Evolutionary conservation across 2,888 invertebrate species (phyloP).

Genomic region (Crioceris asparagi): DNA sequence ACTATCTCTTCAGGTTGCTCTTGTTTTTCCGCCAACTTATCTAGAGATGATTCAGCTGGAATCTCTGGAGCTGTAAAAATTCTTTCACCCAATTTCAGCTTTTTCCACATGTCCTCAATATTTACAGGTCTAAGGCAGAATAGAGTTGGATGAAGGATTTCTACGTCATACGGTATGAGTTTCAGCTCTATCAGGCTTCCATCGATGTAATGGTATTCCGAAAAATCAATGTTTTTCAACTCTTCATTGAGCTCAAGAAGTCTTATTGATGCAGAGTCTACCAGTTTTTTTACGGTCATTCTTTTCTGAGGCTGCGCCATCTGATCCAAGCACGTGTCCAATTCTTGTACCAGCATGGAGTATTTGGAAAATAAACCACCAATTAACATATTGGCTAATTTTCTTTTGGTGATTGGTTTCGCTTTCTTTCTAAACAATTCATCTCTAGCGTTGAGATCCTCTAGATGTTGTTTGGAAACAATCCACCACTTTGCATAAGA

Average conservation of each 20-base stretch:
- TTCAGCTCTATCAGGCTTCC: conserved; percentile 58
- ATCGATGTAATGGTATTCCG: conserved; percentile 62
- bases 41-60: conserved; percentile 24
- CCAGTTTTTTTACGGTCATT: conserved; percentile 43
- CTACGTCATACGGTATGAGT: conserved; percentile 55
- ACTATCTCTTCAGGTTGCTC: conserved; percentile 33
- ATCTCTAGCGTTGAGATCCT: conserved; percentile 34
- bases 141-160: conserved; percentile 51
- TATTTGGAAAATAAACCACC: conserved; percentile 45
- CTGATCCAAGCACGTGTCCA: conserved; percentile 52
- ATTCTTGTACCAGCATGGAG: conserved; percentile 43
- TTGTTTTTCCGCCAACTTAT: conserved; percentile 12
- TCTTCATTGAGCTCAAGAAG: conserved; percentile 48
- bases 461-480: conserved; percentile 35
- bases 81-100: conserved; percentile 28
- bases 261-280: conserved; percentile 46
- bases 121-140: conserved; percentile 46
- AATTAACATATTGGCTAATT: conserved; percentile 41
- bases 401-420: conserved; percentile 36
- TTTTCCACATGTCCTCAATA: conserved; percentile 31
- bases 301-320: conserved; percentile 52
- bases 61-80: conserved; percentile 32
- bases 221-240: conserved; percentile 45
- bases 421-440: conserved; percentile 26
- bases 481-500: conserved; percentile 43